phyloP scores from a whole-genome alignment of 2,888 invertebrate genomes.

The Melanophora roralis region DNA sequence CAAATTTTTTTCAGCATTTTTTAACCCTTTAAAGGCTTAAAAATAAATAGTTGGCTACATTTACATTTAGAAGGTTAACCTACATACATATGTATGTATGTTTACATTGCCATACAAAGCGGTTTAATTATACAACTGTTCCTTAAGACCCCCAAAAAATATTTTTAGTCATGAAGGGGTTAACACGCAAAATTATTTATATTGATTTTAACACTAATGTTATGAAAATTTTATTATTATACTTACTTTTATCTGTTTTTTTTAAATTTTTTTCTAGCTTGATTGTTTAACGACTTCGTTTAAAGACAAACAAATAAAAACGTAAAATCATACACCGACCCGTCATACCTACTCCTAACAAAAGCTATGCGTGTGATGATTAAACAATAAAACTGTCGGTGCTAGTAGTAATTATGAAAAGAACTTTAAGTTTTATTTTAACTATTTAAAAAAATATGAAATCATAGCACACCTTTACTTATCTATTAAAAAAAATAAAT shows the following conservation, averaged over 20 bases:
- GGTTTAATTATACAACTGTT: too few relatives aligned
- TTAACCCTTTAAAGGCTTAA: too few relatives aligned
- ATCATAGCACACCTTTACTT: slow-evolving; percentile 38
- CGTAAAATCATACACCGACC: slow-evolving; percentile 3
- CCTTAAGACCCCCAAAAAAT: too few relatives aligned
- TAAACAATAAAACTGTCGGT: slow-evolving; percentile 10
- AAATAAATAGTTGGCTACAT: too few relatives aligned
- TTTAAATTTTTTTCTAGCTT: slow-evolving; percentile 37
- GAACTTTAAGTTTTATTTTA: background rate
- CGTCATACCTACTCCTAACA: too few relatives aligned
- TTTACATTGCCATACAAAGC: too few relatives aligned
- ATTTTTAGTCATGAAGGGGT: too few relatives aligned
- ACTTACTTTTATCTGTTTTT: background rate
- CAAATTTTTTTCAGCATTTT: too few relatives aligned
- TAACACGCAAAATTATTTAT: slow-evolving; percentile 17
- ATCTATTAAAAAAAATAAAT: slow-evolving; percentile 29
- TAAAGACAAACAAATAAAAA: slow-evolving; percentile 28
- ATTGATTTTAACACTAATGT: slow-evolving; percentile 27
- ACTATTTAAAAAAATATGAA: background rate
- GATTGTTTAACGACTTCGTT: slow-evolving; percentile 43
- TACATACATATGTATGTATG: too few relatives aligned
- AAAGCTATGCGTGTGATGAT: background rate
- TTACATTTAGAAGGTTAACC: too few relatives aligned
- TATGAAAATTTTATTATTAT: background rate
- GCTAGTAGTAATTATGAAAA: slow-evolving; percentile 16